Evolutionary conservation across 2,888 invertebrate species (phyloP), one percentile per base, ranked within the genome.

Genomic region (Pseudanteris insignis): DNA sequence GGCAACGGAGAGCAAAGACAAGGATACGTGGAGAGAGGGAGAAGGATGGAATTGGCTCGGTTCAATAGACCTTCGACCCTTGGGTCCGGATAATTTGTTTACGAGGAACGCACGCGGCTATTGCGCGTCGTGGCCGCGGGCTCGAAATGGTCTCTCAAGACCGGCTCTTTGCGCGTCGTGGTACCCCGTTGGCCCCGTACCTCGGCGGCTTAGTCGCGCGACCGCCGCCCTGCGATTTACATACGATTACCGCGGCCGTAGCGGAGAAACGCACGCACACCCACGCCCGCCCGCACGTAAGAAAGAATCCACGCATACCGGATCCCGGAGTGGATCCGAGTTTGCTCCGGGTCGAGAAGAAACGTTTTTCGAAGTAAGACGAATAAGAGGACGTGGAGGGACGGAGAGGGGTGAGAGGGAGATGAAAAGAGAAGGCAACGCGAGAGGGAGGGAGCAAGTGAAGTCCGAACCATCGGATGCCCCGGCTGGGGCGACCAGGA

Each of bases 21-120:
- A 28, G 11, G 41, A 34, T 7, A 7, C 21, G 21, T 21, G 15
- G 43, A 32, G 24, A 6, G 15, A 25, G n/a, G 9, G 12, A 5
- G 29, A 30, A 11, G 8, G 64, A 65, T 65, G 69, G 72, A 72
- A 76, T 75, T 72, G 76, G 72, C 71, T 78, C 78, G 76, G 77
- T 78, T 78, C 79, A 78, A 79, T 77, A 77, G 79, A 79, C 79
- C 78, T 79, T 78, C 79, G 78, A 79, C 79, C 79, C 76, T 74
- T 78, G 75, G 75, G 74, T 78, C 75, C 75, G 74, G 78, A 79
- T 79, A 79, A 79, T 79, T 79, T 79, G 78, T 79, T 79, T 79
- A 79, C 78, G 78, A 78, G 77, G 74, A 75, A 74, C 74, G 74
- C 74, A 76, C 75, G 75, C 74, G 73, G 72, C 72, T 69, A 69